Percentiles rank a stretch among this genome's conserved stretches.
Conservation (phyloP, 2,113 vertebrate genomes). For the Prietella phreatophila region DNA sequence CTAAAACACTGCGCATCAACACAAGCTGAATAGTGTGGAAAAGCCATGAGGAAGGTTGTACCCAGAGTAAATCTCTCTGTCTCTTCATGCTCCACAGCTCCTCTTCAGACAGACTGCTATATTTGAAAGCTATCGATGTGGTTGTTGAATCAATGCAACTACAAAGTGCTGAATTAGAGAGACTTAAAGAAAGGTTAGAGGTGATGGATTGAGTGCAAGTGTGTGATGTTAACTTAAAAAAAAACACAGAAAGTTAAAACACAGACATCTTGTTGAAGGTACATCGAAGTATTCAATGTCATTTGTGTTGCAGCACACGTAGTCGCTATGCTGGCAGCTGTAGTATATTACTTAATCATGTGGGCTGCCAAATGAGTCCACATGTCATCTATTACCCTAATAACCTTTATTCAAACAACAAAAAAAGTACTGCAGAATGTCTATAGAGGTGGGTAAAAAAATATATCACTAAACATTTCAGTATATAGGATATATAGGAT, state of each 20-base stretch:
- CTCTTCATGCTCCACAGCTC: slow-evolving; percentile 67
- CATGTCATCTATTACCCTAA: slow-evolving; percentile 50
- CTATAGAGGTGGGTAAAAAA: background rate
- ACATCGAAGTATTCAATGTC: slow-evolving; percentile 15
- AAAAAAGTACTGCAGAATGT: slow-evolving; percentile 17
- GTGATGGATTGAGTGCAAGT: slow-evolving; percentile 24
- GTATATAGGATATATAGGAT: background rate
- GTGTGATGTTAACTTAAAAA: slow-evolving; percentile 39
- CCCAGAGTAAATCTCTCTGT: slow-evolving; percentile 65
- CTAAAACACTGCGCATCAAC: slow-evolving; percentile 60
- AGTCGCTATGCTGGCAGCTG: slow-evolving; percentile 12
- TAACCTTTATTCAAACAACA: slow-evolving; percentile 27
- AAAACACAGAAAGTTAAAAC: slow-evolving; percentile 27
- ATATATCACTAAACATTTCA: background rate
- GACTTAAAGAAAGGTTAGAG: slow-evolving; percentile 61
- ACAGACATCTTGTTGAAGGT: slow-evolving; percentile 24
- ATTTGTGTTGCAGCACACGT: slow-evolving; percentile 31
- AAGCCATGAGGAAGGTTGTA: slow-evolving; percentile 55
- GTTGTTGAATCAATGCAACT: slow-evolving; percentile 71
- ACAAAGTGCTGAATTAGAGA: slow-evolving; percentile 72
- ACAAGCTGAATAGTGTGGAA: slow-evolving; percentile 66
- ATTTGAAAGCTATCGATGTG: slow-evolving; percentile 73
- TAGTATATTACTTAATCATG: slow-evolving; percentile 31
- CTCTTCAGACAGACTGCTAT: slow-evolving; percentile 67
- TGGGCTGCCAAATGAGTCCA: slow-evolving; percentile 44